phyloP scores from a whole-genome alignment of 2,113 vertebrate species.

The Cyanoramphus novaezelandiae region DNA sequence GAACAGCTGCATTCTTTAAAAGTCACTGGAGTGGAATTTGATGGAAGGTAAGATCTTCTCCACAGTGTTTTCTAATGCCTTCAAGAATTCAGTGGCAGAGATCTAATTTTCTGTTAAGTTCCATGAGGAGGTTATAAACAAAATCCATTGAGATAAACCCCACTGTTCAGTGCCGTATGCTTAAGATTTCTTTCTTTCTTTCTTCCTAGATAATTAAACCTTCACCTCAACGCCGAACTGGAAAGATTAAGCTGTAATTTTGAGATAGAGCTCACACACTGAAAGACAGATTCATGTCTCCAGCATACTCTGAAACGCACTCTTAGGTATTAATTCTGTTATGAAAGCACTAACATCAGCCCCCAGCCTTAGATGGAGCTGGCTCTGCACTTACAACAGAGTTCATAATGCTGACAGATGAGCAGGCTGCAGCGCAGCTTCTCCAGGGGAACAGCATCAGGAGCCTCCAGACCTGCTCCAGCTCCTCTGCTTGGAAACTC shows the following conservation, averaged over 20 bases:
- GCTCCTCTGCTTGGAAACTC: not conserved
- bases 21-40: slow-evolving; percentile 43
- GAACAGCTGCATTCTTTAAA: slow-evolving; percentile 54
- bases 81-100: slow-evolving; percentile 18
- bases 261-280: not conserved
- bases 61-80: not conserved
- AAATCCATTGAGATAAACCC: slow-evolving; percentile 20
- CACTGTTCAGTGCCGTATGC: not conserved
- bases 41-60: slow-evolving; percentile 42
- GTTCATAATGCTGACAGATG: not conserved
- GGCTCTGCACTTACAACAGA: not conserved
- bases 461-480: not conserved
- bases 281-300: slow-evolving; percentile 15
- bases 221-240: slow-evolving; percentile 1
- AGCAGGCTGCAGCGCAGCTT: not conserved
- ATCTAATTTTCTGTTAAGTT: slow-evolving; percentile 69
- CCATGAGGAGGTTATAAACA: slow-evolving; percentile 6
- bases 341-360: not conserved
- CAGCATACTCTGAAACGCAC: not conserved
- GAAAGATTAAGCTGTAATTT: slow-evolving; percentile 23
- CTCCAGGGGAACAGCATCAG: not conserved
- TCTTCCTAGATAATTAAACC: slow-evolving; percentile 17
- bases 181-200: not conserved
- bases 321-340: not conserved
- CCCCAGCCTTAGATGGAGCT: not conserved